These are phyloP conservation scores for Exephanes ischioxanthus DNA, from an alignment of 2,888 invertebrate species.

Conservation along the genomic window DNA sequence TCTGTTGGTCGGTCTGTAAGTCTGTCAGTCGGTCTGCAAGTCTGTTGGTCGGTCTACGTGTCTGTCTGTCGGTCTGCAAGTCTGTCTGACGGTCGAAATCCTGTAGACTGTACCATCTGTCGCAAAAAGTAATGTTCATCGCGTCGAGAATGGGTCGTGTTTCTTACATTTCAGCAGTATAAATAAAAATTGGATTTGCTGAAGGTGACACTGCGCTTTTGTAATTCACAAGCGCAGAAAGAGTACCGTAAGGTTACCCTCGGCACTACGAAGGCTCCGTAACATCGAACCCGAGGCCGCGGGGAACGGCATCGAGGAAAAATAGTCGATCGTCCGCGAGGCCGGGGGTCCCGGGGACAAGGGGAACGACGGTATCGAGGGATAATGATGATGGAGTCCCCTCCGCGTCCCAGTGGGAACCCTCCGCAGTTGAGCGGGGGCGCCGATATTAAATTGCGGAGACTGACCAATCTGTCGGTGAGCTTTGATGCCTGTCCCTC, in stretches of 20 bases:
- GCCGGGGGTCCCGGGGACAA: conserved; percentile 5
- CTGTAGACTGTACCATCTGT: too few species aligned
- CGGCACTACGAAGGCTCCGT: conserved; percentile 19
- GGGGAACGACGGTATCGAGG: conserved; percentile 72
- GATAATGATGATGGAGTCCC: conserved; percentile 70
- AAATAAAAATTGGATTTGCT: too few species aligned
- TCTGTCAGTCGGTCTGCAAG: too few species aligned
- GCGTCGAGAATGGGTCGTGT: too few species aligned
- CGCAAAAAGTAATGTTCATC: too few species aligned
- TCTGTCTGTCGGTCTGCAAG: too few species aligned
- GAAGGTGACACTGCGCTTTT: too few species aligned
- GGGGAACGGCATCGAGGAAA: conserved; percentile 50
- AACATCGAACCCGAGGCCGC: conserved; percentile 12
- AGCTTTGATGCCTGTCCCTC: conserved; percentile 68
- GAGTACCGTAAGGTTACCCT: conserved; percentile 4
- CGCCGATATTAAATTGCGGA: conserved; percentile 80
- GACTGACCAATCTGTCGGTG: conserved; percentile 78
- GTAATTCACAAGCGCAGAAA: conserved; percentile 14
- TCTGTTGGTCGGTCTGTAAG: too few species aligned
- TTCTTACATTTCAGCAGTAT: too few species aligned
- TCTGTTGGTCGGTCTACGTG: too few species aligned
- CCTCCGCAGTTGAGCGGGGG: conserved; percentile 42
- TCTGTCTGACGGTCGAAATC: too few species aligned
- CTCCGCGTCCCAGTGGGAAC: conserved; percentile 1
- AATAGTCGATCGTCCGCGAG: conserved; percentile 51